A percentile compares a stretch with the other conserved stretches of the same genome.
These are phyloP conservation scores for Hylaeus anthracinus DNA, from an alignment of 1,140 invertebrate genomes.

Conservation along the genomic window DNA sequence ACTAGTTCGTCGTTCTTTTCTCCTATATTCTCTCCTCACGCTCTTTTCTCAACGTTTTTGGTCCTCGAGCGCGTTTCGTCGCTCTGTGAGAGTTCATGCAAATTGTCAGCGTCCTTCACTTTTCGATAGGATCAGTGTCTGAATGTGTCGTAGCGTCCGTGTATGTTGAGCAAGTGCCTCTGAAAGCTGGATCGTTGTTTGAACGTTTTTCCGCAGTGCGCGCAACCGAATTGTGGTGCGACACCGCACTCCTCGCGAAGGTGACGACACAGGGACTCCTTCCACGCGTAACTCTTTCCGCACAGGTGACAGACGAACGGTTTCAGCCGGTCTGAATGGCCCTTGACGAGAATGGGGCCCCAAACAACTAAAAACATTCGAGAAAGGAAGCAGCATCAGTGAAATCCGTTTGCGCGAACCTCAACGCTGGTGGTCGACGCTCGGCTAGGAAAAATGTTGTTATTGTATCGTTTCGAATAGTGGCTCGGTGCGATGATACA, in stretches of 20 bases:
- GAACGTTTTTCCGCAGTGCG: slow-evolving; percentile 77
- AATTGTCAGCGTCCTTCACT: no score
- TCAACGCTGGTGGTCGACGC: background rate
- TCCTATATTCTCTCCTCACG: background rate
- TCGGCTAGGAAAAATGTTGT: background rate
- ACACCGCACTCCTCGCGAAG: slow-evolving; percentile 57
- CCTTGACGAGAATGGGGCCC: no score
- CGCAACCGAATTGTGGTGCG: slow-evolving; percentile 49
- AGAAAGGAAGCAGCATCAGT: slow-evolving; percentile 5
- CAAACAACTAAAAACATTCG: background rate
- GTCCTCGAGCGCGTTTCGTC: background rate
- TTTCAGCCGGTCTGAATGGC: background rate
- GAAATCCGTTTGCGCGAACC: slow-evolving; percentile 18
- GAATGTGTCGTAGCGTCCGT: background rate
- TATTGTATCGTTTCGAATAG: no score
- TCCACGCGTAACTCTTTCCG: slow-evolving; percentile 53
- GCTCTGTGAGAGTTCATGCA: no score
- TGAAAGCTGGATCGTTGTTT: slow-evolving; percentile 77
- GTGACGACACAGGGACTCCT: slow-evolving; percentile 44
- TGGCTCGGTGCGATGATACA: no score
- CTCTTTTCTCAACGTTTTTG: background rate
- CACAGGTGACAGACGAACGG: slow-evolving; percentile 23
- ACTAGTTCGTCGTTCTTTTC: background rate
- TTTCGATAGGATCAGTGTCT: background rate
- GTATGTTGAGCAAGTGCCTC: slow-evolving; percentile 58